Base-by-base conservation (phyloP, 2,888 invertebrate species). In the Cataglyphis albicans region DNA sequence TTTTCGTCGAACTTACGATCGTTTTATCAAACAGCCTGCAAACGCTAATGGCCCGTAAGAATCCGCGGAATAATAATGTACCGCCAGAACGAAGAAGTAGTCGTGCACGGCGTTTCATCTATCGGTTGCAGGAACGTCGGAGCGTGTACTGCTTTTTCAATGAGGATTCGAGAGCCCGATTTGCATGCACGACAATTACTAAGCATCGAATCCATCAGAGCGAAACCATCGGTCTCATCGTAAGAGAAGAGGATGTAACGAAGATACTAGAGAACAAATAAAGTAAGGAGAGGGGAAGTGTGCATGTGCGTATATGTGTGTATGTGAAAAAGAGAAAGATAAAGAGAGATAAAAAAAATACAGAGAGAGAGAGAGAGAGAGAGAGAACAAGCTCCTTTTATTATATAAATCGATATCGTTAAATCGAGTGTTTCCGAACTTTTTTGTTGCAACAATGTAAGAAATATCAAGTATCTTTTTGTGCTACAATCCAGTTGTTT, bases 11-110 rank as follows among this genome's bases (percentile, higher is more conserved):
- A 86, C 61, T 78, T 81, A 84, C 67, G 81, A 73, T 41, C 73
- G 81, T 83, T 84, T 87, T 84, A 84, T 86, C 84, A 72, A 64
- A 35, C 80, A 57, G 68, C 59, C 21, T 57, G 74, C 32, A 81
- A 73, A 76, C 84, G 65, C 64, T 86, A 85, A 87, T 86, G 65
- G 67, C 64, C 81, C 44, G 65, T 68, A 83, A 87, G 85, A 81
- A 83, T 85, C 83, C 80, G 41, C 29, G 61, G 76, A 84, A 83
- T 87, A 85, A 85, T 80, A 83, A 87, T 83, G 61, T 59, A 61
- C 48, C 52, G 41, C 25, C 61, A 6, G 38, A 5, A 61, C 29
- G 29, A 67, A 68, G 78, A 76, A 61, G 38, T 18, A 10, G 0
- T 18, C 41, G 21, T 44, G 67, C 41, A 76, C 10, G 44, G 32